Evolutionary conservation across 2,888 invertebrate species (phyloP).

Genomic region (Globia sparganii): DNA sequence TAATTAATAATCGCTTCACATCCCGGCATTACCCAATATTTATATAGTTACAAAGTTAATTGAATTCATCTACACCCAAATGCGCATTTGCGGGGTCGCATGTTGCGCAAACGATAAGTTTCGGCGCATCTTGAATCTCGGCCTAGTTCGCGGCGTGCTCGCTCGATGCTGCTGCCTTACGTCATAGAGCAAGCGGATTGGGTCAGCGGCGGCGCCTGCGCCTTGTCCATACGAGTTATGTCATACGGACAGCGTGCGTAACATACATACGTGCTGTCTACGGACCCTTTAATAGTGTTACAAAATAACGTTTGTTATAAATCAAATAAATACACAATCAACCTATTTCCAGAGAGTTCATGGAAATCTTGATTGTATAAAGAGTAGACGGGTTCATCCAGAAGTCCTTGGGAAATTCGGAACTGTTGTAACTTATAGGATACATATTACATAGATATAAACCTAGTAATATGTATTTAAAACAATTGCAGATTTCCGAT

Average conservation of each 20-base stretch:
- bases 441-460: not conserved
- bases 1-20: not conserved
- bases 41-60: conserved; percentile 39
- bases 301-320: conserved; percentile 61
- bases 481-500: conserved; percentile 8
- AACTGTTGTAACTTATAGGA: not conserved
- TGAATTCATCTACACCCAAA: conserved; percentile 35
- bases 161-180: conserved; percentile 75
- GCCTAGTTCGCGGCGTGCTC: conserved; percentile 79
- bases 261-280: conserved; percentile 75
- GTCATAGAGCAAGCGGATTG: conserved; percentile 81
- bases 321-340: conserved; percentile 43
- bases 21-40: conserved; percentile 28
- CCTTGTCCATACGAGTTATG: conserved; percentile 83
- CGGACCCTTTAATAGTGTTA: conserved; percentile 65
- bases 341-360: conserved; percentile 51
- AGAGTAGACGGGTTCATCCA: not conserved
- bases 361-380: conserved; percentile 32
- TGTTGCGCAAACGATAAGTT: conserved; percentile 82
- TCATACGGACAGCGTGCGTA: conserved; percentile 78
- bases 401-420: not conserved
- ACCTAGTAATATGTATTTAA: not conserved
- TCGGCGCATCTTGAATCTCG: conserved; percentile 83
- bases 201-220: conserved; percentile 81
- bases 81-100: conserved; percentile 34